These are phyloP conservation scores for Catostylus mosaicus DNA, from an alignment of 30 jellyfish, hydroid and myxozoan species.

Conservation along the genomic window DNA sequence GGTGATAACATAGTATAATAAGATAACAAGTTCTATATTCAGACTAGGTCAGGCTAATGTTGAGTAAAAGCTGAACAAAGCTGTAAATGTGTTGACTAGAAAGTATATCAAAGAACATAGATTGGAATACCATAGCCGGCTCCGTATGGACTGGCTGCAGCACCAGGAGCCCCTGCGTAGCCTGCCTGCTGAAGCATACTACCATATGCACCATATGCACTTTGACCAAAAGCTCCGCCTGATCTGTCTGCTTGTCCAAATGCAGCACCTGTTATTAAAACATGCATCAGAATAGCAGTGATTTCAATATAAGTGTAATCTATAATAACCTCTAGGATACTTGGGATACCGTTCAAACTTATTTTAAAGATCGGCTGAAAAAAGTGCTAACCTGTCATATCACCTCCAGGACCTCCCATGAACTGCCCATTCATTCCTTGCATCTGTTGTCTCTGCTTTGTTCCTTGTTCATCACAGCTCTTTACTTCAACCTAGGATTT, in stretches of 20 bases:
- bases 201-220: conserved; percentile 64
- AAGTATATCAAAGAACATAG: neutral
- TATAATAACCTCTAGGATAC: too few species aligned
- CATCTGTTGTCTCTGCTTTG: conserved; percentile 30
- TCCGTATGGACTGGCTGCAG: conserved; percentile 70
- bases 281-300: too few species aligned
- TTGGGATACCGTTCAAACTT: too few species aligned
- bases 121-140: conserved; percentile 57
- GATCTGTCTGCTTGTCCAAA: conserved; percentile 56
- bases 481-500: conserved; percentile 63
- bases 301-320: too few species aligned
- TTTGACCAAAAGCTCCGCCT: conserved; percentile 38
- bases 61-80: too few species aligned
- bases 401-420: conserved; percentile 73
- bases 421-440: conserved; percentile 71
- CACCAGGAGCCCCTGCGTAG: conserved; percentile 85
- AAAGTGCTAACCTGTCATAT: conserved; percentile 20
- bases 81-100: neutral
- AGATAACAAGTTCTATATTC: too few species aligned
- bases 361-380: too few species aligned
- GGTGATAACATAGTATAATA: too few species aligned
- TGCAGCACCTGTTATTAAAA: conserved; percentile 16
- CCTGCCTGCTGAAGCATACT: conserved; percentile 74
- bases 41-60: neutral
- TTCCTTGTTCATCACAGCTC: conserved; percentile 65